These are phyloP conservation scores for Gallinago undulata DNA, from an alignment of 2,113 vertebrate genomes.

Conservation along the genomic window DNA sequence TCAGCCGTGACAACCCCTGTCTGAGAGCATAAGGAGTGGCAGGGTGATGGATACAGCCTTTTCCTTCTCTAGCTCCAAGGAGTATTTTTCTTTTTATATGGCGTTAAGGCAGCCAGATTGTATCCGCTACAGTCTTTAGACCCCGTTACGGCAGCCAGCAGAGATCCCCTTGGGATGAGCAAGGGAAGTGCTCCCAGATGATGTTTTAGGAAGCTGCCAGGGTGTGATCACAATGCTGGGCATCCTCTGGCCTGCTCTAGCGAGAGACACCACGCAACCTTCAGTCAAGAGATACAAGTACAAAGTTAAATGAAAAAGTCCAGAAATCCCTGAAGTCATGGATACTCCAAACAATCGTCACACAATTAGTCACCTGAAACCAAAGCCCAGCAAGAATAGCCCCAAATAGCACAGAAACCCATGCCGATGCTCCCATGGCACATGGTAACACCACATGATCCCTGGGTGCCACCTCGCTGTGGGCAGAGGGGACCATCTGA, in stretches of 20 bases:
- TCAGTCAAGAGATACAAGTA: background rate
- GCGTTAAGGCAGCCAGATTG: background rate
- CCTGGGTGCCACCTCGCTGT: accelerated
- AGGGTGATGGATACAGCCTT: background rate
- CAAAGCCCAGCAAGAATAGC: background rate
- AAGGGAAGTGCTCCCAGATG: background rate
- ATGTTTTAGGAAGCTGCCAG: background rate
- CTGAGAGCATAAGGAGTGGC: background rate
- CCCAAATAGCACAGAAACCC: accelerated
- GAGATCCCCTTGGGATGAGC: background rate
- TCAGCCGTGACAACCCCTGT: background rate
- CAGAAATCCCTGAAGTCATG: background rate
- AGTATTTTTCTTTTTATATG: background rate
- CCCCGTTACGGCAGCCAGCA: accelerated
- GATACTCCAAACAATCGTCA: background rate
- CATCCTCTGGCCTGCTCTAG: background rate
- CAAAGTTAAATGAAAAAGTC: background rate
- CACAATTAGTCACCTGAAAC: background rate
- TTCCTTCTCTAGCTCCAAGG: background rate
- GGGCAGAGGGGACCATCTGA: background rate
- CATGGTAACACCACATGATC: accelerated
- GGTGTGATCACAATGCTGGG: accelerated
- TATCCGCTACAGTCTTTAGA: background rate
- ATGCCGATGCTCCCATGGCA: accelerated
- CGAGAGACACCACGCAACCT: background rate